Conservation (phyloP, 2,113 vertebrate genomes). For the Antechinus stuartii region DNA sequence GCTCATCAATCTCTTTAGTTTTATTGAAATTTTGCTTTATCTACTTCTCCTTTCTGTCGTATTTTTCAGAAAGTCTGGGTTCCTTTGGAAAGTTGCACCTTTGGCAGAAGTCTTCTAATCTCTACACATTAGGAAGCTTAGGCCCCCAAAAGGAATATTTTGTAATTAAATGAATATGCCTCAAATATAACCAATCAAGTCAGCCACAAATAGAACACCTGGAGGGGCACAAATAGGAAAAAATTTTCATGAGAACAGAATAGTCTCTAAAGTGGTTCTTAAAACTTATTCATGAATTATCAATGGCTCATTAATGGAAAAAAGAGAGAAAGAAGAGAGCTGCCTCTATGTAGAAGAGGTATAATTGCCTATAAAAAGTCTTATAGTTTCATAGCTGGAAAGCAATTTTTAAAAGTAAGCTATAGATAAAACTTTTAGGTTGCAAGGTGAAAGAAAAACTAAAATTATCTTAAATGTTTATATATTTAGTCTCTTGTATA, state of each 20-base stretch:
- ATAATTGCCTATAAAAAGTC: constrained; percentile 11
- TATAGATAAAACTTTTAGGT: constrained; percentile 14
- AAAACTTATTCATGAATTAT: constrained; percentile 36
- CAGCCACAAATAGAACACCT: not conserved
- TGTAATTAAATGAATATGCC: constrained; percentile 54
- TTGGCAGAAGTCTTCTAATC: not conserved
- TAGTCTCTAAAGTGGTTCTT: constrained; percentile 14
- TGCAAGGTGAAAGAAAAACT: not conserved
- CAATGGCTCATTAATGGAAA: constrained; percentile 29
- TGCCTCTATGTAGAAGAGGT: not conserved
- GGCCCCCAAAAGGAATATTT: not conserved
- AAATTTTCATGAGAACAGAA: not conserved
- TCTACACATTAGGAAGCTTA: not conserved
- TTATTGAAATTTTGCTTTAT: not conserved
- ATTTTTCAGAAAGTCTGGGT: not conserved
- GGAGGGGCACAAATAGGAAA: not conserved
- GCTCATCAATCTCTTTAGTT: not conserved
- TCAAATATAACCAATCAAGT: constrained; percentile 49
- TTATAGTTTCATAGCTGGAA: not conserved
- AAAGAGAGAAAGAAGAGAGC: not conserved
- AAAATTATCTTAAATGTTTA: constrained; percentile 36
- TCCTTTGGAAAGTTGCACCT: not conserved
- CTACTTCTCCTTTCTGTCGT: not conserved
- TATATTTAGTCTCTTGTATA: not conserved
- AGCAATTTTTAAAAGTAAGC: constrained; percentile 43